Percentiles rank a stretch among this genome's conserved stretches.
Evolutionary conservation across 1,140 invertebrate genomes (phyloP).

Genomic region (Bombus pascuorum): DNA sequence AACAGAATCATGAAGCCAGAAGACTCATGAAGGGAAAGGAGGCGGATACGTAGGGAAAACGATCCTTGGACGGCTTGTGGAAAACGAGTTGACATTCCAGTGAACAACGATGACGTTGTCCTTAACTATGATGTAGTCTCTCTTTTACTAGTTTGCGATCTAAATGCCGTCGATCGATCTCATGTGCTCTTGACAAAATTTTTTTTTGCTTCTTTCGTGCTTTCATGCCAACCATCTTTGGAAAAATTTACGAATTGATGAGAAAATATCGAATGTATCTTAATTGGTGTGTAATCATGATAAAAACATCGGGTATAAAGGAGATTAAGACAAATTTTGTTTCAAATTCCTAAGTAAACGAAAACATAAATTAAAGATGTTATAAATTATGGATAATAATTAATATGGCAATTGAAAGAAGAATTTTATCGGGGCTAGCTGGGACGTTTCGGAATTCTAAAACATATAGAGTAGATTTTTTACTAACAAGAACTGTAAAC

Average conservation of each 20-base stretch:
- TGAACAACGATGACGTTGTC: constrained; percentile 64
- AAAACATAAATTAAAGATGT: background rate
- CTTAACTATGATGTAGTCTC: constrained; percentile 48
- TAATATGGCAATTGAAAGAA: background rate
- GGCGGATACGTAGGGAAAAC: constrained; percentile 52
- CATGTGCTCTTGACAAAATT: constrained; percentile 13
- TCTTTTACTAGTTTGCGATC: constrained; percentile 22
- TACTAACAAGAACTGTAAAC: background rate
- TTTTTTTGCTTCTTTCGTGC: background rate
- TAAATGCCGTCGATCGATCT: constrained; percentile 14
- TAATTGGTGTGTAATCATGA: background rate
- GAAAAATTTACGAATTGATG: background rate
- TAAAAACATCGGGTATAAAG: background rate
- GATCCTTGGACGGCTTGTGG: constrained; percentile 56
- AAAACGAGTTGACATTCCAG: constrained; percentile 73
- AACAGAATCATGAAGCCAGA: background rate
- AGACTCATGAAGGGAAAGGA: background rate
- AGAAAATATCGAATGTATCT: background rate
- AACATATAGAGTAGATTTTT: background rate
- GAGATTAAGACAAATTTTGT: background rate
- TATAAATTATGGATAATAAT: background rate
- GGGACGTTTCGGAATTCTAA: background rate
- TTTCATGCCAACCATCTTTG: no score
- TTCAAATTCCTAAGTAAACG: background rate
- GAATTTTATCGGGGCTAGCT: background rate